A percentile compares a stretch with the other conserved stretches of the same genome.
phyloP scores from a whole-genome alignment of 2,797 vertebrate species.

The Periophthalmus magnuspinnatus region DNA sequence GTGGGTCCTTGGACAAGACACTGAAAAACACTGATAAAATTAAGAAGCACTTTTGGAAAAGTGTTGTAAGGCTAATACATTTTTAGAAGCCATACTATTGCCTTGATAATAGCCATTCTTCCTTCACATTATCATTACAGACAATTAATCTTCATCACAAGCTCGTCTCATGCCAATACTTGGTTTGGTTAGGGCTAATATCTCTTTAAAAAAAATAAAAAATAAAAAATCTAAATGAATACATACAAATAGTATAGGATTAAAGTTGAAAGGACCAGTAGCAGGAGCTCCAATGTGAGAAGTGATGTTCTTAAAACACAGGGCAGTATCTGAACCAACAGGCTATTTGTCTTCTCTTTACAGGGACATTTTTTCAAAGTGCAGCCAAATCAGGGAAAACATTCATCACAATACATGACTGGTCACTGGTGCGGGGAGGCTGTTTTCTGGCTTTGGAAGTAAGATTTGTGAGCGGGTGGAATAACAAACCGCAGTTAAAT shows the following conservation, averaged over 20 bases:
- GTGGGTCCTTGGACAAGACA: background rate
- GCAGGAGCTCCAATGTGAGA: slow-evolving; percentile 14
- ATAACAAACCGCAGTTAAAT: slow-evolving; percentile 16
- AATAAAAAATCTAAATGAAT: too few species aligned
- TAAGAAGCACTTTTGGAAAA: background rate
- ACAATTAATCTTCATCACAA: too few species aligned
- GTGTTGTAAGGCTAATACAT: too few species aligned
- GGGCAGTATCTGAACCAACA: slow-evolving; percentile 9
- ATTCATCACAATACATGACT: slow-evolving; percentile 37
- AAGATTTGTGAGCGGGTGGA: slow-evolving; percentile 25
- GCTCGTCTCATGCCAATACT: too few species aligned
- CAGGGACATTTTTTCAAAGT: slow-evolving; percentile 28
- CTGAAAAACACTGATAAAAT: background rate
- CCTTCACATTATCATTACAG: too few species aligned
- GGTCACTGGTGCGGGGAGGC: slow-evolving; percentile 20
- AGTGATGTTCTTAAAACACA: slow-evolving; percentile 18
- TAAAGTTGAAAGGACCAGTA: slow-evolving; percentile 11
- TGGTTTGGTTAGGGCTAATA: too few species aligned
- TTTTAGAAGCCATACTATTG: too few species aligned
- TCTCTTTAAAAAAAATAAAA: background rate
- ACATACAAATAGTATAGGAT: background rate
- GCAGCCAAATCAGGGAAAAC: slow-evolving; percentile 29
- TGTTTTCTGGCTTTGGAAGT: slow-evolving; percentile 27
- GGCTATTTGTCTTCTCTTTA: slow-evolving; percentile 39
- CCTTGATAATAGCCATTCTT: too few species aligned